Percentiles rank a stretch among this genome's conserved stretches.
These are phyloP conservation scores for Threskiornis aethiopicus DNA, from an alignment of 2,797 vertebrate genomes.

Conservation along the genomic window DNA sequence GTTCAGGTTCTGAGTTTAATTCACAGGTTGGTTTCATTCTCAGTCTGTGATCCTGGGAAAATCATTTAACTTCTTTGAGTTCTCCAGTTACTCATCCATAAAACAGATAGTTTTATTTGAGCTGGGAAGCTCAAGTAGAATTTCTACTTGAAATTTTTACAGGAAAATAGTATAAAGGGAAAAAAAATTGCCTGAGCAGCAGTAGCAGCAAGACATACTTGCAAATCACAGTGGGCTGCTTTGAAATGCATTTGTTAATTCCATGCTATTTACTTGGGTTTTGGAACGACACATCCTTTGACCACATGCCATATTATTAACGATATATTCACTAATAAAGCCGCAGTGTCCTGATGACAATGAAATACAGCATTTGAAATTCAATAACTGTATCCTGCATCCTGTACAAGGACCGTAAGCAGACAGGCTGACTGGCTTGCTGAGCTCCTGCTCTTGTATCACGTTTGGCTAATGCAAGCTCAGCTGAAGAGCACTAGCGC, in stretches of 20 bases:
- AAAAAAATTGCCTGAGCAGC: neutral
- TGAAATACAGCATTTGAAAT: constrained; percentile 3
- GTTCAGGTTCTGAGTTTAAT: neutral
- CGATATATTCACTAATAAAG: neutral
- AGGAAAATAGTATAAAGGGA: neutral
- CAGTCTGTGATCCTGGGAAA: neutral
- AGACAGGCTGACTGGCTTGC: neutral
- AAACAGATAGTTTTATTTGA: constrained; percentile 34
- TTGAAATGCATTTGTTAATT: neutral
- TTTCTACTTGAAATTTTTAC: constrained; percentile 6
- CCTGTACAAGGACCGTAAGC: neutral
- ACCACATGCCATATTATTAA: neutral
- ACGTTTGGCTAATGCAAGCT: neutral
- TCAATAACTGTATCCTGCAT: neutral
- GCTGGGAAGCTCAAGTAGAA: neutral
- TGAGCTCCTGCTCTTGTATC: neutral
- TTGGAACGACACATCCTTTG: neutral
- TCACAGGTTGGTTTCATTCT: neutral
- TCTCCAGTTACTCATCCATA: constrained; percentile 41
- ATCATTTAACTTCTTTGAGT: constrained; percentile 26
- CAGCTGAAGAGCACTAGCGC: neutral
- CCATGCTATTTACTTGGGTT: neutral
- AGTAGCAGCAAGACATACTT: neutral
- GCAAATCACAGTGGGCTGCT: neutral
- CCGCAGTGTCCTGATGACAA: neutral